phyloP scores from a whole-genome alignment of 2,888 invertebrate species.

The Drosophila koepferae region DNA sequence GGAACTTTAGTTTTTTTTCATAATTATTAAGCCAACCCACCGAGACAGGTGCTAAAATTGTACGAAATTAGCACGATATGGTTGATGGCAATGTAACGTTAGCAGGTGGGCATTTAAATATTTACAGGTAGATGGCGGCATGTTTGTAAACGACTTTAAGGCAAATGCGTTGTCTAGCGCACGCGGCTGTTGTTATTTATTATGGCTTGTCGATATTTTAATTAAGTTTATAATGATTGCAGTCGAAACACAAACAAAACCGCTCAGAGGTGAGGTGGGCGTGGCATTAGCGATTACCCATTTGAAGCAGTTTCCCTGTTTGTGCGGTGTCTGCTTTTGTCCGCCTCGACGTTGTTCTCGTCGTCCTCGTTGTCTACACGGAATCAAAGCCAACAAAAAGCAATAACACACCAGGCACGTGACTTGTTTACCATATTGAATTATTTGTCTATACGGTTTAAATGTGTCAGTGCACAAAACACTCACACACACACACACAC shows the following conservation, averaged over 20 bases:
- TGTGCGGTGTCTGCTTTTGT: constrained; percentile 31
- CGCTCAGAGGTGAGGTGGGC: constrained; percentile 5
- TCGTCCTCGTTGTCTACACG: constrained; percentile 41
- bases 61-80: constrained; percentile 5
- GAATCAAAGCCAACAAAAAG: constrained; percentile 69
- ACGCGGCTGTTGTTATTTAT: constrained; percentile 46
- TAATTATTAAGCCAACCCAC: constrained; percentile 7
- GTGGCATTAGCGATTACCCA: constrained; percentile 11
- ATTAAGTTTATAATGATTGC: constrained; percentile 76
- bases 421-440: constrained; percentile 83
- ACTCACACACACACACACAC: background rate
- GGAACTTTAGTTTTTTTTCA: background rate
- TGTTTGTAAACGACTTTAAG: constrained; percentile 43
- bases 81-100: constrained; percentile 8
- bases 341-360: constrained; percentile 3
- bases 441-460: constrained; percentile 74
- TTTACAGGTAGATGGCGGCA: constrained; percentile 23
- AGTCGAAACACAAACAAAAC: background rate
- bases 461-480: constrained; percentile 49
- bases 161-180: constrained; percentile 49
- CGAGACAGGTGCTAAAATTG: constrained; percentile 5
- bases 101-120: constrained; percentile 45
- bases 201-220: constrained; percentile 69
- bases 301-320: constrained; percentile 20
- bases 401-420: constrained; percentile 77